Base-by-base conservation (phyloP, 2,113 vertebrate genomes). In the Hydrochoerus hydrochaeris region DNA sequence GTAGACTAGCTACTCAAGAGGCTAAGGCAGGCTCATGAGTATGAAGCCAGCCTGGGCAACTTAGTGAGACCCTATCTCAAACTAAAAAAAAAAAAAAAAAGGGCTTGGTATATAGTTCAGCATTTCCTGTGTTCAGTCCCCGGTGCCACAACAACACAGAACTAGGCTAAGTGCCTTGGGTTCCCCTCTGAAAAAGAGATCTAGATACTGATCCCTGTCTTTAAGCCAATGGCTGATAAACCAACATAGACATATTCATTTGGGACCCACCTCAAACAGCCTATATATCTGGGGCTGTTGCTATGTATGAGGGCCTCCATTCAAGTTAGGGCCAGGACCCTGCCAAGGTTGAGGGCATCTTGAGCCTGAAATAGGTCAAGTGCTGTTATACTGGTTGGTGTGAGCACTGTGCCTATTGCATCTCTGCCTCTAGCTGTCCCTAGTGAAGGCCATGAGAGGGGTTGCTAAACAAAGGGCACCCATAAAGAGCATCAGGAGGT, bases 201-300 rank as follows among this genome's bases (percentile, higher is more conserved):
- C 26, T 57, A 75, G 89, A 89, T 69, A 44, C 41, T 22, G 71
- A 86, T 12, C 38, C 30, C 38, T 35, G 41, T 12, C 32, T 41
- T 97, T 57, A 67, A 85, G 54, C 71, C 65, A 91, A 82, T 89
- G 81, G n/a, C 38, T 44, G 7, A 78, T n/a, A 77, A 41, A 69
- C 65, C 78, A 77, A 89, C 44, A 89, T 35, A 69, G 46, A 90
- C 46, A 65, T 65, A 44, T 26, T 41, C 5, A 58, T 2, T 12
- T 38, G 58, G 54, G 57, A 82, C 30, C 38, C 30, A 17, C 58
- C 26, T 58, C 46, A 63, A 90, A 58, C 32, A 69, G 41, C 28
- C 19, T 38, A 2, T 14, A 63, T 38, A 19, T 38, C 54, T 96
- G 20, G 71, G 49, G 58, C 35, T 57, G 57, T 46, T 83, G 60